Evolutionary conservation across 1,140 invertebrate species (phyloP).

Genomic region (Solenopsis fugax): DNA sequence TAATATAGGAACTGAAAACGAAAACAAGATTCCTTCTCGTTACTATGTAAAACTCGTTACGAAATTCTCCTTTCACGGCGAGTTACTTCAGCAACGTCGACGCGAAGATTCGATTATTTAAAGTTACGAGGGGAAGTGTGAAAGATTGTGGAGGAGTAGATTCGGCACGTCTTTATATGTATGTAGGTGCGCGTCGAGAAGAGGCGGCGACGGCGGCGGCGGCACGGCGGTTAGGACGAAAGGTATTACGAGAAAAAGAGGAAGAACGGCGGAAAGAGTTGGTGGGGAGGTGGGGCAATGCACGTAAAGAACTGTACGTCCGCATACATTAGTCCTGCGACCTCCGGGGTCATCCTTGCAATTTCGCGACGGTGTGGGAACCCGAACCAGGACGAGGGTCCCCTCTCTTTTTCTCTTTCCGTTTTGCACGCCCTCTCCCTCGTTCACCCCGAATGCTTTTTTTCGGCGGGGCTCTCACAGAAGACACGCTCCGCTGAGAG

Average conservation of each 20-base stretch:
- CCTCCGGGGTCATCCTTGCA: constrained; percentile 77
- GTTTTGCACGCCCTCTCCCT: neutral
- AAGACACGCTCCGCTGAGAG: constrained; percentile 28
- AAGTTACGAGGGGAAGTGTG: constrained; percentile 51
- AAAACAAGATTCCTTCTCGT: constrained; percentile 10
- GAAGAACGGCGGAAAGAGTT: constrained; percentile 41
- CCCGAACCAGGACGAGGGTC: constrained; percentile 69
- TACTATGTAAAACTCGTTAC: constrained; percentile 9
- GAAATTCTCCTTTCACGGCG: neutral
- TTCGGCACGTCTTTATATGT: constrained; percentile 21
- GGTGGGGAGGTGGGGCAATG: neutral
- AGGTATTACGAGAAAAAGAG: constrained; percentile 58
- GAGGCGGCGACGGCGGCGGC: too few species aligned
- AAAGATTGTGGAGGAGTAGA: constrained; percentile 37
- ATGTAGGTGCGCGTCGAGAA: neutral
- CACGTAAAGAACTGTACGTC: constrained; percentile 78
- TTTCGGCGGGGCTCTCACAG: constrained; percentile 56
- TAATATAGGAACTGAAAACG: constrained; percentile 1
- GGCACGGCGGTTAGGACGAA: constrained; percentile 54
- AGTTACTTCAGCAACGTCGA: neutral
- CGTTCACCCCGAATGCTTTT: constrained; percentile 31
- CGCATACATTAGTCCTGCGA: constrained; percentile 79
- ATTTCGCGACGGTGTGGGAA: constrained; percentile 78
- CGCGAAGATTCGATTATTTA: constrained; percentile 61
- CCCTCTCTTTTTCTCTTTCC: constrained; percentile 38